Conservation (phyloP, 2,797 vertebrate species). For the Macropodus opercularis region DNA sequence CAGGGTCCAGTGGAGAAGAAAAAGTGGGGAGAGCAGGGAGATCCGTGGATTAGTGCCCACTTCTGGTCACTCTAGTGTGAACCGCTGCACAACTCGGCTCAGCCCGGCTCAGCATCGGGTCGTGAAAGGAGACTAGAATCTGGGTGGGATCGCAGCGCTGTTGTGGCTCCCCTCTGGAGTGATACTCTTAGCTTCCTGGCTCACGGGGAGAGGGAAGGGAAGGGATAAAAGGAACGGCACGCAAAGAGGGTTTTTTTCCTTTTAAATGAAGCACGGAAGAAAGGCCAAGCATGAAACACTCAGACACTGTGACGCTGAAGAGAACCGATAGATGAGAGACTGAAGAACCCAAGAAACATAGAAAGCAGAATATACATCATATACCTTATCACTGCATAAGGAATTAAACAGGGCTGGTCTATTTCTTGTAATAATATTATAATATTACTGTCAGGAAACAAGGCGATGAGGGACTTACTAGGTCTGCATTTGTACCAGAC, state of each 20-base stretch:
- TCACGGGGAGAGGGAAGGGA: constrained; percentile 26
- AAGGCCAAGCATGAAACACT: constrained; percentile 3
- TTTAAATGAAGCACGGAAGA: constrained; percentile 7
- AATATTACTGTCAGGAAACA: constrained; percentile 19
- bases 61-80: constrained; percentile 72
- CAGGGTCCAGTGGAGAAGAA: constrained; percentile 48
- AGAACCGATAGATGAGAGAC: not conserved
- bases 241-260: not conserved
- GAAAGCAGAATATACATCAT: too few relatives aligned
- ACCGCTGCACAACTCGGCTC: constrained; percentile 54
- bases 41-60: constrained; percentile 69
- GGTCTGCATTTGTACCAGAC: constrained; percentile 93
- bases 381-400: too few relatives aligned
- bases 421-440: too few relatives aligned
- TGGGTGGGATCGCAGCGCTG: constrained; percentile 66
- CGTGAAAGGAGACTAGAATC: constrained; percentile 53
- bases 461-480: constrained; percentile 82
- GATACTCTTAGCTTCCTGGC: constrained; percentile 64
- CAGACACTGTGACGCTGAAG: not conserved
- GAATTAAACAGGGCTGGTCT: too few relatives aligned
- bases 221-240: constrained; percentile 8
- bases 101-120: constrained; percentile 52
- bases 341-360: too few relatives aligned
- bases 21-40: constrained; percentile 35
- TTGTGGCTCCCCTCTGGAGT: constrained; percentile 58